A percentile compares a stretch with the other conserved stretches of the same genome.
phyloP scores from a whole-genome alignment of 2,797 vertebrate species.

The Mico argentatus region DNA sequence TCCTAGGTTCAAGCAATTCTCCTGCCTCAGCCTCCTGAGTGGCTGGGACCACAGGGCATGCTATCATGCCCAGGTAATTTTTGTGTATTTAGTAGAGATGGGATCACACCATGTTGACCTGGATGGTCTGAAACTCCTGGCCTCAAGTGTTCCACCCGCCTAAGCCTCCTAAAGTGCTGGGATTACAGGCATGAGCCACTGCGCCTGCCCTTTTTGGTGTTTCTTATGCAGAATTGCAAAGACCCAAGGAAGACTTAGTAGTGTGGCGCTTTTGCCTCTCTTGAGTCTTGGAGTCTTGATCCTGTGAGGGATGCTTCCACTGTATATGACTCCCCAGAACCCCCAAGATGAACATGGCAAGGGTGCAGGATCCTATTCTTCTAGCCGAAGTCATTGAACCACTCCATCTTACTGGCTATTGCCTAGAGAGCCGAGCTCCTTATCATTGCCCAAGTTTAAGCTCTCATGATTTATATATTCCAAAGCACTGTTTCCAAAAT shows the following conservation, averaged over 20 bases:
- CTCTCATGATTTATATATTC: not conserved
- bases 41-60: no score
- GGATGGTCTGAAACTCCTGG: not conserved
- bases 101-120: not conserved
- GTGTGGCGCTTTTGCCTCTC: not conserved
- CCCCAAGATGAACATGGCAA: rapidly evolving
- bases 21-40: not conserved
- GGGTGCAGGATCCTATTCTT: no score
- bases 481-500: not conserved
- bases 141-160: not conserved
- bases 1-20: not conserved
- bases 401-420: not conserved
- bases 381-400: rapidly evolving
- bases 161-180: not conserved
- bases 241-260: rapidly evolving
- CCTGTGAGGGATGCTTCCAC: rapidly evolving
- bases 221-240: not conserved
- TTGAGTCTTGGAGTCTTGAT: rapidly evolving
- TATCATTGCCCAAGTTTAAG: rapidly evolving
- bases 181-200: not conserved
- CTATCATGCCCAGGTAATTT: not conserved
- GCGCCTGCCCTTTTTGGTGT: rapidly evolving
- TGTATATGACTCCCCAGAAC: rapidly evolving
- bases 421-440: not conserved
- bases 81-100: not conserved